Evolutionary conservation across 2,797 vertebrate species (phyloP).

Genomic region (Tamandua tetradactyla): DNA sequence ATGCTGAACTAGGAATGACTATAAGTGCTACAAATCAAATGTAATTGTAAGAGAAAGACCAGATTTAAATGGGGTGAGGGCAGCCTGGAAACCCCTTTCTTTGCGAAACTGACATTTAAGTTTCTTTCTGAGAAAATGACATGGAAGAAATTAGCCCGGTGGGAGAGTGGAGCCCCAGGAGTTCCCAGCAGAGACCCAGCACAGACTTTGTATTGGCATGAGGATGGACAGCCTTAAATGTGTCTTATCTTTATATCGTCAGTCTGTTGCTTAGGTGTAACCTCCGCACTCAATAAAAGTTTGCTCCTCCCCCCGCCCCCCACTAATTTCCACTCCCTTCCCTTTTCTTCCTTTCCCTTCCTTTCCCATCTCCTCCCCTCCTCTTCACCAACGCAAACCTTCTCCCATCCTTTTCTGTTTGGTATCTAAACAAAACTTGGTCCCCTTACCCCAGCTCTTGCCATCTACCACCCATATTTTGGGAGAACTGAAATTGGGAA

Average conservation of each 20-base stretch:
- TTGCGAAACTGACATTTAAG: not conserved
- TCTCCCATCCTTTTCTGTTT: not conserved
- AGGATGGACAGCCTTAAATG: too few relatives aligned
- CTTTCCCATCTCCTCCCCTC: too few relatives aligned
- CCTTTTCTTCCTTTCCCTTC: too few relatives aligned
- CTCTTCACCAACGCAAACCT: not conserved
- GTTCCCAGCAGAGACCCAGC: too few relatives aligned
- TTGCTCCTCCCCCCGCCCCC: too few relatives aligned
- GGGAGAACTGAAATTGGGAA: too few relatives aligned
- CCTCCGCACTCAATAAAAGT: not conserved
- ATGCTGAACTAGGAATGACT: not conserved
- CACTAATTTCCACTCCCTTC: too few relatives aligned
- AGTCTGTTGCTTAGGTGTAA: not conserved
- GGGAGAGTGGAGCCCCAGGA: fast-evolving
- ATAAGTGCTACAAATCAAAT: not conserved
- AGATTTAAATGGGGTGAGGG: not conserved
- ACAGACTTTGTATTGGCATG: not conserved
- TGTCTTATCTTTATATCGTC: not conserved
- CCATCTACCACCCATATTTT: not conserved
- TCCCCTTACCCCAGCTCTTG: not conserved
- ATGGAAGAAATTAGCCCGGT: not conserved
- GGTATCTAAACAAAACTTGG: not conserved
- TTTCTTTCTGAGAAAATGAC: slow-evolving; percentile 21
- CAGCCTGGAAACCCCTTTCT: not conserved
- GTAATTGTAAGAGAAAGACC: not conserved